Evolutionary conservation across 2,888 invertebrate genomes (phyloP).

Genomic region (Drosophila histrio): DNA sequence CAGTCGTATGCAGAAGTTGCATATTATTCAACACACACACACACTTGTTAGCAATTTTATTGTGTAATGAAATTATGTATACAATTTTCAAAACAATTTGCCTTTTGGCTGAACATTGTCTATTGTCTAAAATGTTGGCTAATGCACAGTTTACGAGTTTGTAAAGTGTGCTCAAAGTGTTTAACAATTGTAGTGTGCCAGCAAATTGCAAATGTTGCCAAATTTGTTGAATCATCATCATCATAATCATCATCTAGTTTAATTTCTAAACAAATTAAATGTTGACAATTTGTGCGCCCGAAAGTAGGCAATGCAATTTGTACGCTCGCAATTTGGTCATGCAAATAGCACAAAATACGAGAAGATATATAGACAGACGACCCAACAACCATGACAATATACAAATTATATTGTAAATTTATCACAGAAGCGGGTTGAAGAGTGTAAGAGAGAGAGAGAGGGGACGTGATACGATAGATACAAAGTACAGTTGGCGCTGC

Average conservation of each 20-base stretch:
- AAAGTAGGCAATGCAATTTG: constrained; percentile 57
- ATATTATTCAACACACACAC: not conserved
- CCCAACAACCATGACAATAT: constrained; percentile 26
- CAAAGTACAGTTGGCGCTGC: constrained; percentile 25
- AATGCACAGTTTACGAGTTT: constrained; percentile 28
- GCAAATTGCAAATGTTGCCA: constrained; percentile 26
- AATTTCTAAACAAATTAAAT: constrained; percentile 70
- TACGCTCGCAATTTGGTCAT: constrained; percentile 29
- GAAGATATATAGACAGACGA: constrained; percentile 23
- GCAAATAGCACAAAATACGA: constrained; percentile 53
- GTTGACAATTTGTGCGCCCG: constrained; percentile 43
- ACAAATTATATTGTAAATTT: constrained; percentile 68
- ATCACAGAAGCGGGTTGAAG: constrained; percentile 12
- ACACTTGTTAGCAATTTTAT: constrained; percentile 37
- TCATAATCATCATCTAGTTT: too few relatives aligned
- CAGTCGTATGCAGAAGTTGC: not conserved
- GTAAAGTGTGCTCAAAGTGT: constrained; percentile 21
- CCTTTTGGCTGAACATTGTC: constrained; percentile 44
- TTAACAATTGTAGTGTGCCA: constrained; percentile 27
- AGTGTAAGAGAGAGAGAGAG: not conserved
- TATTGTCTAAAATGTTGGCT: constrained; percentile 5
- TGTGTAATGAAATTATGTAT: constrained; percentile 48
- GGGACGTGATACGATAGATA: not conserved
- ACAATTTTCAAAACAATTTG: constrained; percentile 46
- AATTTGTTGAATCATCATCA: constrained; percentile 62